Conservation (phyloP, 2,888 invertebrate genomes). For the Pyralis farinalis region DNA sequence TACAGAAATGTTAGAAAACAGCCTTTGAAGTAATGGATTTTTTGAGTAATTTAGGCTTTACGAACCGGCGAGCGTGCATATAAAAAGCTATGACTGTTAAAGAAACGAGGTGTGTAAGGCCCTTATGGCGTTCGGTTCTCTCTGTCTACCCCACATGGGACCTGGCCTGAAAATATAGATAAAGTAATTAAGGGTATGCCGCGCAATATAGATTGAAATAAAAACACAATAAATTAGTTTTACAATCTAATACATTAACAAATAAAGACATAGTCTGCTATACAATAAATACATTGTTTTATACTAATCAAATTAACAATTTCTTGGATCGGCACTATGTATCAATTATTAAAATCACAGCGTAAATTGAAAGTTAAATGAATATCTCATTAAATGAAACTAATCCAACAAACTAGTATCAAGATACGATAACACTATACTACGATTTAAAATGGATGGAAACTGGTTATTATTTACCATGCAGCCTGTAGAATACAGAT, state of each 20-base stretch:
- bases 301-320: constrained; percentile 3
- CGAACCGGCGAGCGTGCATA: no score
- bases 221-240: background rate
- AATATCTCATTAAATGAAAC: background rate
- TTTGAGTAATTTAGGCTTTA: no score
- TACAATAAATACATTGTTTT: background rate
- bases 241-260: no score
- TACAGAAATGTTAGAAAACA: no score
- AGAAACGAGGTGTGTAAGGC: no score
- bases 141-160: no score
- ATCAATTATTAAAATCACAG: constrained; percentile 12
- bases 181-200: no score
- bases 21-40: no score
- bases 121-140: no score
- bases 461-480: background rate
- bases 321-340: constrained; percentile 12
- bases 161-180: no score
- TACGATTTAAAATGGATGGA: constrained; percentile 10
- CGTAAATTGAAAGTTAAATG: constrained; percentile 7
- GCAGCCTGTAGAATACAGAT: background rate
- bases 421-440: background rate
- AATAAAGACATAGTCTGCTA: no score
- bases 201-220: background rate
- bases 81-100: no score
- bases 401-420: background rate